Evolutionary conservation across 2,888 invertebrate species (phyloP).

Genomic region (Caenorhabditis sinica): DNA sequence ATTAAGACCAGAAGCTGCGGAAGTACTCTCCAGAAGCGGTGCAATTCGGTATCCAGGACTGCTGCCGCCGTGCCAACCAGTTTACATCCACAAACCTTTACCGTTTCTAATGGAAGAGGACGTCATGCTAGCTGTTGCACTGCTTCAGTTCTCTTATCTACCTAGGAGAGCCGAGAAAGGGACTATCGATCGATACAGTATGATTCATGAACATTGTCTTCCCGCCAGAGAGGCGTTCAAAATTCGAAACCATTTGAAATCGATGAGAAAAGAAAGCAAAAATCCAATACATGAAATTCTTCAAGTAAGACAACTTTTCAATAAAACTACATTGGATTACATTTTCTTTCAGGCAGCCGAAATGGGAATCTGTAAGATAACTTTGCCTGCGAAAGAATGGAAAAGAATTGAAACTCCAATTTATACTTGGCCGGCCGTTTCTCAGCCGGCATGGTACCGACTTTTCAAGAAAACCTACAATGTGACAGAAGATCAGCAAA

Average conservation of each 20-base stretch:
- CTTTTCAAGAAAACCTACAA: conserved; percentile 20
- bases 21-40: conserved; percentile 31
- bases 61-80: conserved; percentile 42
- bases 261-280: conserved; percentile 25
- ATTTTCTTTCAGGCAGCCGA: conserved; percentile 60
- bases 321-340: background rate
- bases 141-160: conserved; percentile 58
- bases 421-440: conserved; percentile 35
- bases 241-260: conserved; percentile 58
- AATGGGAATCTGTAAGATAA: conserved; percentile 36
- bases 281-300: conserved; percentile 54
- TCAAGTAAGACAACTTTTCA: conserved; percentile 1
- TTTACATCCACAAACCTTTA: background rate
- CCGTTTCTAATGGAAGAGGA: conserved; percentile 46
- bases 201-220: conserved; percentile 45
- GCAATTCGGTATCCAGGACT: conserved; percentile 59
- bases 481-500: conserved; percentile 24
- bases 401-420: conserved; percentile 6
- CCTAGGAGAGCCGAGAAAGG: conserved; percentile 37
- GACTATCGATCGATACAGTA: conserved; percentile 38
- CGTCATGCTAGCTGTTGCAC: conserved; percentile 47
- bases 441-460: conserved; percentile 49
- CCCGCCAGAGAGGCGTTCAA: conserved; percentile 34
- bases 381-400: conserved; percentile 5
- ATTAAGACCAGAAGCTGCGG: conserved; percentile 50